Conservation (phyloP, 2,888 invertebrate genomes). For the Hydrotaea cyrtoneurina region DNA sequence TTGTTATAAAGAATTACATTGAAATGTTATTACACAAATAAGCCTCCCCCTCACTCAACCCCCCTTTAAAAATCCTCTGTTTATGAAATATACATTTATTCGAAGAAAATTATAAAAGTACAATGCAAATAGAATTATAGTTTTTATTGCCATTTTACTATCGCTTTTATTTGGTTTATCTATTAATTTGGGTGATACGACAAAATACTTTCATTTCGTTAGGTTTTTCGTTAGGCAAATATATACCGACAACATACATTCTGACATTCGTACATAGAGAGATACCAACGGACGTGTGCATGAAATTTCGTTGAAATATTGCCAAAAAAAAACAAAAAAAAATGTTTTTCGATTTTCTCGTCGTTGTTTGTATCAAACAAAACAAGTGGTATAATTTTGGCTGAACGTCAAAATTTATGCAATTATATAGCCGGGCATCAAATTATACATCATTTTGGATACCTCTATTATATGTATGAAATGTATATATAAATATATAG, state of each 20-base stretch:
- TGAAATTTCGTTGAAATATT: slow-evolving; percentile 71
- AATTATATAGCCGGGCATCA: slow-evolving; percentile 61
- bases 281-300: not conserved
- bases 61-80: not conserved
- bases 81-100: not conserved
- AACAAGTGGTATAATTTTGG: slow-evolving; percentile 69
- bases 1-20: not conserved
- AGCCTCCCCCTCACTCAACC: too few species aligned
- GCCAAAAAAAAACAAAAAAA: slow-evolving; percentile 71
- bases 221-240: not conserved
- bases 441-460: slow-evolving; percentile 37
- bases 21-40: not conserved
- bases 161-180: slow-evolving; percentile 34
- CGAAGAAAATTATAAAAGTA: not conserved
- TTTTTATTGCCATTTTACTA: slow-evolving; percentile 10
- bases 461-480: not conserved
- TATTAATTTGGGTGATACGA: slow-evolving; percentile 4
- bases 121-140: not conserved
- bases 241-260: not conserved
- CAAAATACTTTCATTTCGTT: slow-evolving; percentile 31
- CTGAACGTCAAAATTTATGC: slow-evolving; percentile 59
- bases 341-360: slow-evolving; percentile 42
- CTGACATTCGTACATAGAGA: not conserved
- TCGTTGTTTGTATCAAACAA: slow-evolving; percentile 42
- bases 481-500: not conserved